phyloP scores from a whole-genome alignment of 2,888 invertebrate species.

The Sarcophaga carnaria region DNA sequence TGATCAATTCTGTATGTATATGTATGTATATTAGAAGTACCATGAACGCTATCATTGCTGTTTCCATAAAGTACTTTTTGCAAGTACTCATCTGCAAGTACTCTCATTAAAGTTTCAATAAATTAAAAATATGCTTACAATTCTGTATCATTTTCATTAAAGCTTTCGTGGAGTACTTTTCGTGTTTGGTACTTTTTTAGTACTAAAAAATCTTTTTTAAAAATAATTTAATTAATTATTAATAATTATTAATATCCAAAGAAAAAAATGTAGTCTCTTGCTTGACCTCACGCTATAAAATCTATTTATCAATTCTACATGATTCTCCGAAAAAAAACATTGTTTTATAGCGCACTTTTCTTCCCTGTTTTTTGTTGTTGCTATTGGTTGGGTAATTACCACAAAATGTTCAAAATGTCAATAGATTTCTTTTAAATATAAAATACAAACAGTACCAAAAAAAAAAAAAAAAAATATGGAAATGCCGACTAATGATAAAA shows the following conservation, averaged over 20 bases:
- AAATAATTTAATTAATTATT: too few species aligned
- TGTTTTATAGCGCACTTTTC: constrained; percentile 11
- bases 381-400: constrained; percentile 48
- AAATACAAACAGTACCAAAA: constrained; percentile 13
- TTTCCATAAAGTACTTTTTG: too few species aligned
- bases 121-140: too few species aligned
- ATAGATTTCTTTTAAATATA: constrained; percentile 41
- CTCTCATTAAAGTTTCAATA: too few species aligned
- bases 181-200: too few species aligned
- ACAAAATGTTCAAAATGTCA: constrained; percentile 62
- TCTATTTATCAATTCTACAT: background rate
- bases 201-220: too few species aligned
- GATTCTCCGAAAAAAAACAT: background rate
- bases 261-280: background rate
- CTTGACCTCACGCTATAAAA: background rate
- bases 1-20: too few species aligned
- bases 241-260: background rate
- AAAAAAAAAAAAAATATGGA: constrained; percentile 2
- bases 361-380: constrained; percentile 9
- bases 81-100: too few species aligned
- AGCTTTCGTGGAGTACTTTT: too few species aligned
- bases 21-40: too few species aligned
- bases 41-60: too few species aligned
- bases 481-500: constrained; percentile 53
- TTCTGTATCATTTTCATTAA: too few species aligned